Evolutionary conservation across 1,140 invertebrate species (phyloP), one percentile per base, ranked within the genome.

Genomic region (Anastatus disparis): DNA sequence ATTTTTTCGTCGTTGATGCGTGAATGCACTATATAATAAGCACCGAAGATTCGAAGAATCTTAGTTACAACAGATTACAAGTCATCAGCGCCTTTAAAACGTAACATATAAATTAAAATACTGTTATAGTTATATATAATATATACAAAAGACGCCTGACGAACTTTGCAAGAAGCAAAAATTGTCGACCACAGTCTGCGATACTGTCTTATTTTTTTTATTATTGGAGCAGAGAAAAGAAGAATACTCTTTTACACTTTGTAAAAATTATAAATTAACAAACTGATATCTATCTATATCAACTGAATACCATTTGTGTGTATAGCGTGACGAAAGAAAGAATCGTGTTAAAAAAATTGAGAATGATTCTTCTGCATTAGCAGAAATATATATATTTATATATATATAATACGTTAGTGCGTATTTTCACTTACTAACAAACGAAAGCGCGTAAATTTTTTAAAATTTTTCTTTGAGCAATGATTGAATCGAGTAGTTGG

Each of bases 191-290:
- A n/a, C 38, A 26, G 7, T 64, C 31, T 35, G 50, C 50, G 50
- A 55, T 65, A 52, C 46, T 13, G 29, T 35, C 26, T 44, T 53
- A 53, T 31, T 48, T 22, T 29, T 35, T 29, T 64, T 26, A 24
- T 52, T 38, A 10, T 35, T 38, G 10, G 48, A 38, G 9, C 17
- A 52, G 46, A 13, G 12, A 29, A 27, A 48, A n/a, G 31, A 52
- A 38, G 17, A 52, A 50, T 48, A 48, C 27, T 31, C 42, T 48
- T 48, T 13, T 62, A 35, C 22, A 40, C 7, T 64, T 52, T 38
- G 48, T 64, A 64, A 64, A 63, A 40, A 64, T 64, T 64, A 64
- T 64, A 64, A 64, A 55, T n/a, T 65, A 26, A 64, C 31, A 50
- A 63, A 52, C 29, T 44, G 40, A 40, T 46, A 61, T 46, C 58